Evolutionary conservation across 2,888 invertebrate genomes (phyloP).

Genomic region (Pasiphila rectangulata): DNA sequence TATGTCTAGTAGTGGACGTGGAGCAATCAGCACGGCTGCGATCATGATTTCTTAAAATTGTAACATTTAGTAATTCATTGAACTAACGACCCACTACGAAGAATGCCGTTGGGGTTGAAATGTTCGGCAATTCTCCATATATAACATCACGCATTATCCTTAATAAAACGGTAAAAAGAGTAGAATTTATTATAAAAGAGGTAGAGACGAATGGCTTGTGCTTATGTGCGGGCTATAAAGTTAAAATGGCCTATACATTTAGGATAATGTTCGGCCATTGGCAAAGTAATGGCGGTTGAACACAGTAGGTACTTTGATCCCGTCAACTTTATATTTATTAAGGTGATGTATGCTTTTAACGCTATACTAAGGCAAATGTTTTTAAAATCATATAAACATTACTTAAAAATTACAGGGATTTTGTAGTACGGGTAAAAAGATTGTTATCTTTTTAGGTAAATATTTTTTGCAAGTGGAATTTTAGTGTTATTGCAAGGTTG

Average conservation of each 20-base stretch:
- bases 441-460: no score
- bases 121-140: no score
- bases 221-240: slow-evolving; percentile 58
- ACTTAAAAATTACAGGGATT: no score
- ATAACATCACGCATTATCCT: slow-evolving; percentile 19
- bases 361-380: not conserved
- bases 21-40: no score
- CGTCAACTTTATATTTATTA: slow-evolving; percentile 29
- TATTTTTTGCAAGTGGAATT: no score
- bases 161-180: slow-evolving; percentile 33
- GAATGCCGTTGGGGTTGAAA: no score
- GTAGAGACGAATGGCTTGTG: slow-evolving; percentile 44
- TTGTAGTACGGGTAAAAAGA: no score
- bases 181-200: slow-evolving; percentile 38
- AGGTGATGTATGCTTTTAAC: not conserved
- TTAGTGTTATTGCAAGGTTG: no score
- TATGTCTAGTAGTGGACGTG: no score
- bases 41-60: no score
- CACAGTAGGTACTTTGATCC: slow-evolving; percentile 43
- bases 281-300: slow-evolving; percentile 53
- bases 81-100: no score
- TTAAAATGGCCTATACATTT: slow-evolving; percentile 64
- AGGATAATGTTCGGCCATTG: slow-evolving; percentile 62
- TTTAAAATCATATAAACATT: not conserved
- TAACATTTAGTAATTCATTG: no score